These are phyloP conservation scores for Phoeniculus purpureus DNA, from an alignment of 2,797 vertebrate species.

Conservation along the genomic window DNA sequence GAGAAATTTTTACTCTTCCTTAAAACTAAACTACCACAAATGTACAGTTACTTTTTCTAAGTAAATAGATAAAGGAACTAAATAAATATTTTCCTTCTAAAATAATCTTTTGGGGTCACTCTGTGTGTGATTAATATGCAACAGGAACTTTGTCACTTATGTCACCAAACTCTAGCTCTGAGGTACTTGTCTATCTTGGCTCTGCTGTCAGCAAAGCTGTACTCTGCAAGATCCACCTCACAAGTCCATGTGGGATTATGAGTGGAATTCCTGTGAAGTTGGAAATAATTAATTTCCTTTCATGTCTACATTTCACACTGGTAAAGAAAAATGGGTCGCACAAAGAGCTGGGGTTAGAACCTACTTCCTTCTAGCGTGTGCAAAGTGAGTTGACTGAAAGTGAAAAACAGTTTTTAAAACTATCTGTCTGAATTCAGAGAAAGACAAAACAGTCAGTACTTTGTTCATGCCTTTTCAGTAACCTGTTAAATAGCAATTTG, in stretches of 20 bases:
- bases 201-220: background rate
- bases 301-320: background rate
- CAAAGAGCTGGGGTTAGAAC: background rate
- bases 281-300: background rate
- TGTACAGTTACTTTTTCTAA: background rate
- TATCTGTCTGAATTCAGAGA: background rate
- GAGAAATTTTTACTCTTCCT: background rate
- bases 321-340: fast-evolving
- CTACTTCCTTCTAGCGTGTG: background rate
- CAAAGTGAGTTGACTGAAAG: background rate
- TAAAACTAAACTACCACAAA: background rate
- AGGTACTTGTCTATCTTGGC: background rate
- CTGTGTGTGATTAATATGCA: background rate
- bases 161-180: background rate
- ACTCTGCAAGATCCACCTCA: background rate
- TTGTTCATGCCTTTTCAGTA: background rate
- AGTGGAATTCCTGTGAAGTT: background rate
- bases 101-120: background rate
- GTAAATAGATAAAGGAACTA: background rate
- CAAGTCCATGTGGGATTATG: background rate
- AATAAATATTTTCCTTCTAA: background rate
- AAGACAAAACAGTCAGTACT: background rate
- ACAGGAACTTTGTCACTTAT: background rate
- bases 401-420: background rate
- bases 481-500: background rate